Conservation (phyloP, 1,140 invertebrate species). For the Brachionus rubens region DNA sequence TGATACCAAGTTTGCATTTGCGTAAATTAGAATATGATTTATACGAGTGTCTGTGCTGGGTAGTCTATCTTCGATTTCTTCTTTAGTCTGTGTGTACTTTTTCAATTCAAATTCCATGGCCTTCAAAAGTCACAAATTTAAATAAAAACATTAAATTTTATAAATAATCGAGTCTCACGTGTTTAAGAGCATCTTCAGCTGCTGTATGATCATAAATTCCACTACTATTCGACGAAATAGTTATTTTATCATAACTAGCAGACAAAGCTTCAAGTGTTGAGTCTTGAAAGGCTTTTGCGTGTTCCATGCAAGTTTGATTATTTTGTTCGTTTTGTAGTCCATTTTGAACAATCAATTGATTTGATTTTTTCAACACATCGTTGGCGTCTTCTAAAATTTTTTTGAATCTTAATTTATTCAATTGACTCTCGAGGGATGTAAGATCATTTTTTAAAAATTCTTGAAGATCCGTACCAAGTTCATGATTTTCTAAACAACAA, state of each 20-base stretch:
- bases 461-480: not conserved
- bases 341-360: not conserved
- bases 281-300: slow-evolving; percentile 35
- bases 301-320: slow-evolving; percentile 40
- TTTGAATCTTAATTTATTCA: slow-evolving; percentile 17
- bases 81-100: slow-evolving; percentile 15
- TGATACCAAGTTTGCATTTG: not conserved
- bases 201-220: not conserved
- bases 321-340: slow-evolving; percentile 26
- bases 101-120: slow-evolving; percentile 32
- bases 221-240: not conserved
- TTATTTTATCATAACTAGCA: slow-evolving; percentile 23
- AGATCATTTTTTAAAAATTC: slow-evolving; percentile 19
- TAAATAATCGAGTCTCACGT: not conserved
- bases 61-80: slow-evolving; percentile 3
- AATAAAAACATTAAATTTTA: not conserved
- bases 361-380: slow-evolving; percentile 18
- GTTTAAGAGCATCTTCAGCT: slow-evolving; percentile 31
- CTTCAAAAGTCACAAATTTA: not conserved
- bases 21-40: slow-evolving; percentile 36
- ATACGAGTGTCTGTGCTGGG: slow-evolving; percentile 7
- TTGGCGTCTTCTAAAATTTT: slow-evolving; percentile 9
- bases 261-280: slow-evolving; percentile 14
- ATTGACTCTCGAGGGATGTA: not conserved
- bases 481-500: not conserved